These are phyloP conservation scores for Rhincodon typus DNA, from an alignment of 2,797 vertebrate genomes.

Conservation along the genomic window DNA sequence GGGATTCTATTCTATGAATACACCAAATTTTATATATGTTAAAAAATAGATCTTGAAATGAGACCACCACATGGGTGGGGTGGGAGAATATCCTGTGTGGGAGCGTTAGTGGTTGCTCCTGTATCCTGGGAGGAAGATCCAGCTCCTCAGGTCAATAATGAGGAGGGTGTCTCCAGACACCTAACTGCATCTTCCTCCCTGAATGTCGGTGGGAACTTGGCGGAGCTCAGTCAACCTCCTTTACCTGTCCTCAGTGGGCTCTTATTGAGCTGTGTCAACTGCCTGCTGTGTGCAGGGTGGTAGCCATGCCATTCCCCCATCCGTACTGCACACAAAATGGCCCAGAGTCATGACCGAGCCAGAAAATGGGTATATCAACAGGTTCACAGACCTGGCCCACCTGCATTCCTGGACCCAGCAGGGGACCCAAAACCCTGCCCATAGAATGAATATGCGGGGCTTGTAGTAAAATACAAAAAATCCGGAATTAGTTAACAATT, in stretches of 20 bases:
- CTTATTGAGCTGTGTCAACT: too few species aligned
- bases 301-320: neutral
- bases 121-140: neutral
- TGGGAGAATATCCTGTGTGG: too few species aligned
- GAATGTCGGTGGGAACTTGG: too few species aligned
- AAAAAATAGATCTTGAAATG: too few species aligned
- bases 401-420: neutral
- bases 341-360: neutral
- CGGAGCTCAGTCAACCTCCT: too few species aligned
- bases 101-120: neutral
- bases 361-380: neutral
- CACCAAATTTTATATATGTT: too few species aligned
- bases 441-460: neutral
- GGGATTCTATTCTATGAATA: too few species aligned
- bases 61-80: too few species aligned
- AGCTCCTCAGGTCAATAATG: neutral
- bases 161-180: too few species aligned
- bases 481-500: neutral
- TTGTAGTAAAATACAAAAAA: neutral
- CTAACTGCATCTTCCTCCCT: too few species aligned
- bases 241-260: too few species aligned
- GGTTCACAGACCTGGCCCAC: neutral
- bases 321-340: neutral
- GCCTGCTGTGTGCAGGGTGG: too few species aligned
- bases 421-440: neutral